A percentile compares a stretch with the other conserved stretches of the same genome.
These are phyloP conservation scores for Cotesia glomerata DNA, from an alignment of 1,140 invertebrate genomes.

Conservation along the genomic window DNA sequence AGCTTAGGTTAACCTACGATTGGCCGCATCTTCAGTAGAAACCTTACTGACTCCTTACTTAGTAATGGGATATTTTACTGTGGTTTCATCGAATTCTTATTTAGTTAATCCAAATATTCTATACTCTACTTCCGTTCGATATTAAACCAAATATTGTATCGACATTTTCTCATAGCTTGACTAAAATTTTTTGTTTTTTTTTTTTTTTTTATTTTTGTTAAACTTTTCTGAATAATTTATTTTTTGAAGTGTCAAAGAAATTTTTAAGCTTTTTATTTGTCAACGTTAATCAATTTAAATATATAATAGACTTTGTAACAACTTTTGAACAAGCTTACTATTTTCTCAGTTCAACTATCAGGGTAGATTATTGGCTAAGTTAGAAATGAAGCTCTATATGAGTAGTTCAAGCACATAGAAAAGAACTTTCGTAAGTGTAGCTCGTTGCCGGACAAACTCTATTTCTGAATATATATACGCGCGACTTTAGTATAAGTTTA, in stretches of 20 bases:
- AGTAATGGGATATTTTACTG: slow-evolving; percentile 62
- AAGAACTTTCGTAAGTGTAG: slow-evolving; percentile 48
- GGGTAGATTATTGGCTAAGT: slow-evolving; percentile 53
- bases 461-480: slow-evolving; percentile 40
- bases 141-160: slow-evolving; percentile 19
- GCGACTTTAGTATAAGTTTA: slow-evolving; percentile 53
- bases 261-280: not conserved
- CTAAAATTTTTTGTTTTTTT: not conserved
- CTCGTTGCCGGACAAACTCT: slow-evolving; percentile 52
- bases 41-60: slow-evolving; percentile 61
- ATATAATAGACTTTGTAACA: not conserved
- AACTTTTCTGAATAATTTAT: not conserved
- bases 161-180: not conserved
- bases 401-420: slow-evolving; percentile 42
- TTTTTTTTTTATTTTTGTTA: too few species aligned
- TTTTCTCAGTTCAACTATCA: slow-evolving; percentile 40
- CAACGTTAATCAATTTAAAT: not conserved
- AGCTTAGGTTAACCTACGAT: slow-evolving; percentile 56
- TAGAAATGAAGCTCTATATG: slow-evolving; percentile 37
- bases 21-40: slow-evolving; percentile 60
- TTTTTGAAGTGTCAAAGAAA: not conserved
- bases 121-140: slow-evolving; percentile 29
- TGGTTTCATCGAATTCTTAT: slow-evolving; percentile 64
- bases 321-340: slow-evolving; percentile 10
- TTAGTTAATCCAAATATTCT: slow-evolving; percentile 48